Percentiles rank a stretch among this genome's conserved stretches.
Evolutionary conservation across 2,888 invertebrate genomes (phyloP).

Genomic region (Mechanitis messenoides): DNA sequence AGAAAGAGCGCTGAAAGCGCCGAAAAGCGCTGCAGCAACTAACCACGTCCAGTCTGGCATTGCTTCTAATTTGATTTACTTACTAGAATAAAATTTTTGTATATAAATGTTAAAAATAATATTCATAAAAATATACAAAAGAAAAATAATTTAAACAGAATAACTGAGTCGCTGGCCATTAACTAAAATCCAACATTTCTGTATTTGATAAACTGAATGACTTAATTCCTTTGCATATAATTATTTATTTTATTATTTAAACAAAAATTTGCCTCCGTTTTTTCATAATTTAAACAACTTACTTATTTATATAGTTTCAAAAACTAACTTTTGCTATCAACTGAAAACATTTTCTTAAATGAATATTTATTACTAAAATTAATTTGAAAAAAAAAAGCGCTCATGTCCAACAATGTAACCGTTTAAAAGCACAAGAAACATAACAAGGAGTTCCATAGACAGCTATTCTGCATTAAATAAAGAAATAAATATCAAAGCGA

Average conservation of each 20-base stretch:
- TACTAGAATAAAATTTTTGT: background rate
- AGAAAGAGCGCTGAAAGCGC: conserved; percentile 57
- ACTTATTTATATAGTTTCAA: too few relatives aligned
- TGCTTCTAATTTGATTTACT: conserved; percentile 10
- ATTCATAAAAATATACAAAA: background rate
- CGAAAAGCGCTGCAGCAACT: conserved; percentile 57
- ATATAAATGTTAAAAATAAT: background rate
- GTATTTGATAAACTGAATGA: too few relatives aligned
- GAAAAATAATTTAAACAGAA: too few relatives aligned
- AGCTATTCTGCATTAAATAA: background rate
- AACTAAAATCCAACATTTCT: too few relatives aligned
- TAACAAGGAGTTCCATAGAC: background rate
- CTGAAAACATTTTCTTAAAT: too few relatives aligned
- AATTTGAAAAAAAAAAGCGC: background rate
- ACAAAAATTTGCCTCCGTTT: too few relatives aligned
- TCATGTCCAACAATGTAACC: background rate
- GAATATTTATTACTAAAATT: too few relatives aligned
- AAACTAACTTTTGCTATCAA: too few relatives aligned
- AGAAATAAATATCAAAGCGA: background rate
- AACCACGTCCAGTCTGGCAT: conserved; percentile 73
- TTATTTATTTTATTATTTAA: too few relatives aligned
- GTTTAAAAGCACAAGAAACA: background rate
- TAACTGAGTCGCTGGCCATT: too few relatives aligned
- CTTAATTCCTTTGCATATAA: too few relatives aligned
- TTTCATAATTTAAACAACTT: too few relatives aligned